Evolutionary conservation across 2,888 invertebrate species (phyloP), one percentile per base, ranked within the genome.

Genomic region (Pherbina coryleti): DNA sequence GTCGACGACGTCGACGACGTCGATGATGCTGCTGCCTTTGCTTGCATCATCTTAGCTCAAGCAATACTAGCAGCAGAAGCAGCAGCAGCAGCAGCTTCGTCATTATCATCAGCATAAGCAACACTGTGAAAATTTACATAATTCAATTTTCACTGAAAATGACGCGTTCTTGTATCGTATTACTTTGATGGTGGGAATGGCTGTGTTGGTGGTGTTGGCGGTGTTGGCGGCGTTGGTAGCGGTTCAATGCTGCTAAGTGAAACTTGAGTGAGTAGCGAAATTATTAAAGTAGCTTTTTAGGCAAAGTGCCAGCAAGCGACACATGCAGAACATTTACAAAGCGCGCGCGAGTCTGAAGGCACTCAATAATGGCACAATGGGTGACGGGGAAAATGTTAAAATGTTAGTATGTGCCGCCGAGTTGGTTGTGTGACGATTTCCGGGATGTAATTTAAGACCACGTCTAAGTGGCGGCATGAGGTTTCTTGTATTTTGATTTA

Each of bases 281-380:
- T 73, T 62, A 60, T 62, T 28, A n/a, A 62, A 73, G 62, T 25
- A 73, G 60, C 49, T 49, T 62, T 73, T 73, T 49, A 49, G 73
- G 62, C 73, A 28, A 44, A 73, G n/a, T 60, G 73, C 19, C 73
- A 62, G 57, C 19, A 62, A 62, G 57, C 7, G 37, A 73, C 34
- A 70, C 17, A 64, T 55, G n/a, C 7, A 19, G 19, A 34, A n/a
- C 34, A 34, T 66, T 34, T 66, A 28, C 34, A 19, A 66, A 34
- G 22, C 22, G n/a, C 22, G 55, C 7, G 55, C 55, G n/a, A 28
- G 14, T 8, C 64, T 28, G 37, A 28, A 66, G n/a, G n/a, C 64
- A 66, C 64, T 66, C 64, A 66, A 66, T 66, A 34, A 34, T 25
- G 62, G n/a, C 34, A 34, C 34, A 31, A n/a, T 28, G 8, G 31